Evolutionary conservation across 2,797 vertebrate genomes (phyloP).

Genomic region (Tarsius wallacei): DNA sequence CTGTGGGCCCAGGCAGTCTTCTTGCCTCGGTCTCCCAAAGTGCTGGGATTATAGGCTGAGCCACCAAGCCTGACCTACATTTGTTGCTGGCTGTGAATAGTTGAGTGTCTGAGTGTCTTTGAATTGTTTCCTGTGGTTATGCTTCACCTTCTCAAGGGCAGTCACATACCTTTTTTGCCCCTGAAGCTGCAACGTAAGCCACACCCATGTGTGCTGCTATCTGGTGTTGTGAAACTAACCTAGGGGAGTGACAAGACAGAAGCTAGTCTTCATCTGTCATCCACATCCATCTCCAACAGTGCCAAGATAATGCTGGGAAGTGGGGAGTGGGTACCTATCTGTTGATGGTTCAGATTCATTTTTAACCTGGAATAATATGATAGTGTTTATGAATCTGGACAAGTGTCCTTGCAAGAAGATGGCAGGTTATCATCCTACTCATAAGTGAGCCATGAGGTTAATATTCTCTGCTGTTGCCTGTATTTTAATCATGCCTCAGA

Average conservation of each 20-base stretch:
- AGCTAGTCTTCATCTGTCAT: neutral
- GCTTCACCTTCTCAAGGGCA: neutral
- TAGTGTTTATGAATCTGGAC: neutral
- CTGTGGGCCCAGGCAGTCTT: too few species aligned
- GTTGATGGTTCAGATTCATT: neutral
- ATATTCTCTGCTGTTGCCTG: neutral
- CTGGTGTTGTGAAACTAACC: neutral
- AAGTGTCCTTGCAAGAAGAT: neutral
- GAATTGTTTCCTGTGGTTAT: neutral
- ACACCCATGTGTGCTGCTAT: neutral
- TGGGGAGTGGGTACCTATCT: neutral
- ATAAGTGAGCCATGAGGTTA: neutral
- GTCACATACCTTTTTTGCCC: neutral
- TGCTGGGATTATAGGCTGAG: too few species aligned
- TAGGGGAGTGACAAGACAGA: neutral
- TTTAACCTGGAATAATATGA: neutral
- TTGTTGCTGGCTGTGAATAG: neutral
- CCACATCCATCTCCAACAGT: neutral
- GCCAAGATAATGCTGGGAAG: neutral
- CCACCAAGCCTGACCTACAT: neutral
- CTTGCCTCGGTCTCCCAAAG: too few species aligned
- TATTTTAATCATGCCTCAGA: conserved; percentile 30
- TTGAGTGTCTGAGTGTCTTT: neutral
- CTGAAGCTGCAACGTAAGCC: neutral
- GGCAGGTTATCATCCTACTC: neutral